Evolutionary conservation across 2,113 vertebrate species (phyloP), one percentile per base, ranked within the genome.

Genomic region (Dromiciops gliroides): DNA sequence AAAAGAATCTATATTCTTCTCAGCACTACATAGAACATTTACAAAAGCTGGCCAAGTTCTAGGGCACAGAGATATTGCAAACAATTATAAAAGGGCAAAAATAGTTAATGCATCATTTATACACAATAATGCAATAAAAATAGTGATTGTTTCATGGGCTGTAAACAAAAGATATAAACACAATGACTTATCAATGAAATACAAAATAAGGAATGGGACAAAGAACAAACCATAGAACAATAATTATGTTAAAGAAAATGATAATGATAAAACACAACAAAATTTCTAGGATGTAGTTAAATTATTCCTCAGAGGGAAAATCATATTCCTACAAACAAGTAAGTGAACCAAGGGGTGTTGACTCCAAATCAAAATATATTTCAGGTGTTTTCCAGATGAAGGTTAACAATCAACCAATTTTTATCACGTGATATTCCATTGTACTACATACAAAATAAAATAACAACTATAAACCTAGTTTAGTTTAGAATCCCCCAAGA

Each of bases 391-490:
- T 83, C 16, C 67, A 83, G 16, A 44, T 83, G 67, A 44, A n/a
- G 37, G 23, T 83, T 83, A 83, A 83, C 14, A 44, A 83, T 83
- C n/a, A 44, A n/a, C 6, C 6, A 1, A 60, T 75, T 75, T 75
- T 75, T 75, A 56, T 75, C 37, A 75, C 12, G 19, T 75, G 31
- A 14, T 14, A 37, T 83, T 25, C 14, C 9, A 92, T 26, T 88
- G 26, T 8, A 92, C 91, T 92, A 50, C 47, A 94, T 16, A 90
- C 23, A 93, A 95, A 94, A 75, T 93, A 88, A 47, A 95, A 97
- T 44, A 44, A 83, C 19, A 44, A 75, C 16, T 37, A 75, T n/a
- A 96, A 92, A 83, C 50, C 14, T 83, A 90, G 96, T 51, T 92
- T 93, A 91, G 22, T 52, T 12, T 90, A 60, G 26, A 95, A 94